These are phyloP conservation scores for Cerastis leucographa DNA, from an alignment of 2,888 invertebrate genomes.

Conservation along the genomic window DNA sequence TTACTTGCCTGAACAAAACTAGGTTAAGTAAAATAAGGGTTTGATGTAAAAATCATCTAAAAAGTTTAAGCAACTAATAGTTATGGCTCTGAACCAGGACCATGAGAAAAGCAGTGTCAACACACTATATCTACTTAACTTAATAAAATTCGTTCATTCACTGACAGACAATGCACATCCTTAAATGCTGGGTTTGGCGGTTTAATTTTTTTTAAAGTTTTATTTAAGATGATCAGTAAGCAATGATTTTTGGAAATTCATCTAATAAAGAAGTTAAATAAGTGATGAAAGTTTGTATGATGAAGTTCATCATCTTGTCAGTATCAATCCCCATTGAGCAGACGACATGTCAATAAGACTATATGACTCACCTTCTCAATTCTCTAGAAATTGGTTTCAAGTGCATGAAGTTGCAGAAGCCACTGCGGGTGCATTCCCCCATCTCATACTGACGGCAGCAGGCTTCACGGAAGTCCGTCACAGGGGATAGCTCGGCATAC, in stretches of 20 bases:
- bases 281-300: neutral
- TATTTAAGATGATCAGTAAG: too few relatives aligned
- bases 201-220: too few relatives aligned
- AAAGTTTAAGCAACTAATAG: neutral
- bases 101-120: neutral
- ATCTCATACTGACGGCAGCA: constrained; percentile 99
- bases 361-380: constrained; percentile 92
- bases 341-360: neutral
- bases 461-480: constrained; percentile 99
- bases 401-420: constrained; percentile 99
- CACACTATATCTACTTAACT: neutral
- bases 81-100: neutral
- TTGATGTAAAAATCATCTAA: neutral
- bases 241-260: neutral
- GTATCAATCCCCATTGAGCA: neutral
- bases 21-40: neutral
- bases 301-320: neutral
- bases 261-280: neutral
- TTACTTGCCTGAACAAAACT: neutral
- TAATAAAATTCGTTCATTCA: neutral
- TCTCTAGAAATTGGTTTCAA: constrained; percentile 99
- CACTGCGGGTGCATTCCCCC: constrained; percentile 99
- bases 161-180: neutral
- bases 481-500: constrained; percentile 99
- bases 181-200: neutral